phyloP scores from a whole-genome alignment of 2,113 vertebrate species.

The Tiliqua scincoides region DNA sequence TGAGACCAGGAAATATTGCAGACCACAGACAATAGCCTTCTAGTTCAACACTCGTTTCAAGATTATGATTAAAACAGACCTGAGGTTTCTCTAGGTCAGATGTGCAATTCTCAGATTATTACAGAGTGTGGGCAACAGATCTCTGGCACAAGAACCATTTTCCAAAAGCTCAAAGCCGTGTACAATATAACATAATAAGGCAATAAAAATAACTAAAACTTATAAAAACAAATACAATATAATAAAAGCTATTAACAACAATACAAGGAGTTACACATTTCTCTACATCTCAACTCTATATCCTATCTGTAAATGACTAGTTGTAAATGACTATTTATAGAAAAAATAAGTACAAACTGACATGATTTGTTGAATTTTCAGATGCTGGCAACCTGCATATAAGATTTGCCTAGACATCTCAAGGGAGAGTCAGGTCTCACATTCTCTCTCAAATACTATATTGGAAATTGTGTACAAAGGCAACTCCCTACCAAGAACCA shows the following conservation, averaged over 20 bases:
- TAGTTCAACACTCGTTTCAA: not conserved
- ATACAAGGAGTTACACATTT: not conserved
- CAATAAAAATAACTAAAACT: too few relatives aligned
- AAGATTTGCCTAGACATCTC: constrained; percentile 29
- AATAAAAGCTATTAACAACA: too few relatives aligned
- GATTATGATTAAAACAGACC: not conserved
- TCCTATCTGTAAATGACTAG: not conserved
- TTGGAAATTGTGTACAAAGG: constrained; percentile 34
- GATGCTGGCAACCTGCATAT: constrained; percentile 50
- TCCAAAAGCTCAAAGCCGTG: too few relatives aligned
- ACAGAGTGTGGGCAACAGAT: not conserved
- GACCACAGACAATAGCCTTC: not conserved
- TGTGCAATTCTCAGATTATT: not conserved
- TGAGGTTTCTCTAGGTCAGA: not conserved
- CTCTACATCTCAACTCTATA: constrained; percentile 2
- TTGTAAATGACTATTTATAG: too few relatives aligned
- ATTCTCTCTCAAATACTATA: constrained; percentile 48
- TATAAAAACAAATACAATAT: too few relatives aligned
- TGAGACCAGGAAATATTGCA: not conserved
- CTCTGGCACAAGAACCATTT: not conserved
- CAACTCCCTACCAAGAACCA: constrained; percentile 55
- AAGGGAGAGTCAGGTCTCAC: constrained; percentile 34
- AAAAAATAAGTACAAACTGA: constrained; percentile 17
- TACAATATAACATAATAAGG: too few relatives aligned
- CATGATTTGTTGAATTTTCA: constrained; percentile 43